Evolutionary conservation across 2,888 invertebrate species (phyloP).

Genomic region (Onchidella celtica): DNA sequence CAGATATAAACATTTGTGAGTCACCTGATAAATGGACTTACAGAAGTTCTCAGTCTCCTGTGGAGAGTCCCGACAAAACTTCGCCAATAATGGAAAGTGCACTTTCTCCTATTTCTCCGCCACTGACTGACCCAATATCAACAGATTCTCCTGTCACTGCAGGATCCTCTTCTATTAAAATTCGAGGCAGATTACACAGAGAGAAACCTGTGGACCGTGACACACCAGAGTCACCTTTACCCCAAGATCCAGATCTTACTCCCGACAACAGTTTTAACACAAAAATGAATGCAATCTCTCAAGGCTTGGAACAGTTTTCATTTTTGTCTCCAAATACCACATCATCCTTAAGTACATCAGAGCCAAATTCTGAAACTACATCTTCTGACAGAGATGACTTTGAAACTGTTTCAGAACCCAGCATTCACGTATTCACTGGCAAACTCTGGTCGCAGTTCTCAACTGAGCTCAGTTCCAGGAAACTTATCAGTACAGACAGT

Average conservation of each 20-base stretch:
- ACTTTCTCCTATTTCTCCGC: neutral
- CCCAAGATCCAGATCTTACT: neutral
- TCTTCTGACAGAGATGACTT: neutral
- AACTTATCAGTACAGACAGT: neutral
- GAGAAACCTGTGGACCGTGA: neutral
- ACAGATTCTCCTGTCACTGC: neutral
- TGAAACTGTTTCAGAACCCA: neutral
- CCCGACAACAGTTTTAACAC: slow-evolving; percentile 38
- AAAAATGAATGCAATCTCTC: slow-evolving; percentile 38
- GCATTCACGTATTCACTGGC: slow-evolving; percentile 34
- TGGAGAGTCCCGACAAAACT: slow-evolving; percentile 22
- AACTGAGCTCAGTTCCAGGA: slow-evolving; percentile 21
- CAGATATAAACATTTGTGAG: neutral
- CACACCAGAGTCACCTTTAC: neutral
- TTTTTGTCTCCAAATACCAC: slow-evolving; percentile 18
- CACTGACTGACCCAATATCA: neutral
- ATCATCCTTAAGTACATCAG: neutral
- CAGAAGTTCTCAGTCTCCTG: neutral
- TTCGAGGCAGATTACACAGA: neutral
- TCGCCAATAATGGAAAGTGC: neutral
- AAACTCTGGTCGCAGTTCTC: slow-evolving; percentile 16
- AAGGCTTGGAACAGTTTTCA: slow-evolving; percentile 26
- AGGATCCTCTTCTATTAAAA: too few relatives aligned
- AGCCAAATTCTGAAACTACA: slow-evolving; percentile 1
- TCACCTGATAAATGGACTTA: slow-evolving; percentile 28